Percentiles rank a stretch among this genome's conserved stretches.
These are phyloP conservation scores for Kuschelorhynchus macadamiae DNA, from an alignment of 2,888 invertebrate species.

Conservation along the genomic window DNA sequence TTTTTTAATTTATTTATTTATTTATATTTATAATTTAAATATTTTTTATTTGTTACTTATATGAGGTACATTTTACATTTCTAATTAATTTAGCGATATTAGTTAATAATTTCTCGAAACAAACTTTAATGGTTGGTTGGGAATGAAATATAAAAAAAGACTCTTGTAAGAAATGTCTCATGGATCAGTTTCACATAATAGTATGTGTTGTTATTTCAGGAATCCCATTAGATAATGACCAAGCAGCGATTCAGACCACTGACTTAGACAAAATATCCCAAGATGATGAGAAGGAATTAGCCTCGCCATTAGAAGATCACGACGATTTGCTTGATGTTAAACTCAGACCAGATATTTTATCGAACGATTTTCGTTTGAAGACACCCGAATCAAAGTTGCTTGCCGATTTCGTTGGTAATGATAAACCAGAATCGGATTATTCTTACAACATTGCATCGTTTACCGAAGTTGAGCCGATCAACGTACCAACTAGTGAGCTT, in stretches of 20 bases:
- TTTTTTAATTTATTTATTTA: no score
- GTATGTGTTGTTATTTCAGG: conserved; percentile 5
- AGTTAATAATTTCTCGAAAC: no score
- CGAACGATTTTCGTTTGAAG: conserved; percentile 15
- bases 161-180: no score
- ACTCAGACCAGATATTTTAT: background rate
- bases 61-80: no score
- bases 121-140: no score
- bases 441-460: no score
- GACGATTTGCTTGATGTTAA: conserved; percentile 42
- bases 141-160: no score
- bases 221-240: conserved; percentile 54
- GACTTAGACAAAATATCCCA: conserved; percentile 60
- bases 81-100: no score
- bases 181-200: background rate
- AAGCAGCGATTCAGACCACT: conserved; percentile 58
- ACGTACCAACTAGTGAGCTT: no score
- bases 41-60: no score
- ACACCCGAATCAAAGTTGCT: conserved; percentile 42
- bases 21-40: no score
- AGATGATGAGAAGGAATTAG: conserved; percentile 61
- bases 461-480: no score
- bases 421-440: conserved; percentile 37
- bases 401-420: conserved; percentile 4
- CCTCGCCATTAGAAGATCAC: conserved; percentile 55